These are phyloP conservation scores for Anastatus disparis DNA, from an alignment of 1,140 invertebrate genomes.

Conservation along the genomic window DNA sequence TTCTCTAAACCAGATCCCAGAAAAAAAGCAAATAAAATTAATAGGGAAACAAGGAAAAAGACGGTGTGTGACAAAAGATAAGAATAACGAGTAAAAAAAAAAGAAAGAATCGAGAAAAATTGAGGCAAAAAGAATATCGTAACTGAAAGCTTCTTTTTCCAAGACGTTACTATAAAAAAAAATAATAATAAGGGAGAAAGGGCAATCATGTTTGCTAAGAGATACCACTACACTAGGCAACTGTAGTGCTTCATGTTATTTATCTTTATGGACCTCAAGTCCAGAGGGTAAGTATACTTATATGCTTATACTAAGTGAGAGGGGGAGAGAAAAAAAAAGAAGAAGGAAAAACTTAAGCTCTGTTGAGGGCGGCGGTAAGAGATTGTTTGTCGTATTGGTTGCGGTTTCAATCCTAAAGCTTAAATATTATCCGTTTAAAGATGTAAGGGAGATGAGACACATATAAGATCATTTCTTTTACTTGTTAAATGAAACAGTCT, in stretches of 20 bases:
- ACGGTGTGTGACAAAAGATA: too few species aligned
- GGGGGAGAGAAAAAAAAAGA: conserved; percentile 31
- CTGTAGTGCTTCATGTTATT: conserved; percentile 62
- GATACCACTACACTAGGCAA: conserved; percentile 43
- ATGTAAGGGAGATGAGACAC: conserved; percentile 11
- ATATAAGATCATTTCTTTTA: too few species aligned
- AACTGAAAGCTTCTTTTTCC: too few species aligned
- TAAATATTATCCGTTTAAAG: conserved; percentile 53
- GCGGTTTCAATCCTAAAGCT: conserved; percentile 53
- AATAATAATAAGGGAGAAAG: background rate
- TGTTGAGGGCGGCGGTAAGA: conserved; percentile 59
- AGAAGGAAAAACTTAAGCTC: conserved; percentile 56
- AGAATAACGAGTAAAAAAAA: background rate
- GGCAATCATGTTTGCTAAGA: conserved; percentile 44
- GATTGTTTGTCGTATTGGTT: conserved; percentile 65
- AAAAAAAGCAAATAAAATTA: too few species aligned
- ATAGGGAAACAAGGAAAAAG: too few species aligned
- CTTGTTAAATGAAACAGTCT: too few species aligned
- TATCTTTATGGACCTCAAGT: conserved; percentile 68
- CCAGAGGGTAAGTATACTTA: conserved; percentile 68
- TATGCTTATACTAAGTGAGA: conserved; percentile 39
- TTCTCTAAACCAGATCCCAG: too few species aligned
- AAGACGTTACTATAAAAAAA: too few species aligned
- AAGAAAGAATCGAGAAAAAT: conserved; percentile 23
- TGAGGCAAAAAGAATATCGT: conserved; percentile 14